Evolutionary conservation across 2,888 invertebrate genomes (phyloP).

Genomic region (Andrena hattorfiana): DNA sequence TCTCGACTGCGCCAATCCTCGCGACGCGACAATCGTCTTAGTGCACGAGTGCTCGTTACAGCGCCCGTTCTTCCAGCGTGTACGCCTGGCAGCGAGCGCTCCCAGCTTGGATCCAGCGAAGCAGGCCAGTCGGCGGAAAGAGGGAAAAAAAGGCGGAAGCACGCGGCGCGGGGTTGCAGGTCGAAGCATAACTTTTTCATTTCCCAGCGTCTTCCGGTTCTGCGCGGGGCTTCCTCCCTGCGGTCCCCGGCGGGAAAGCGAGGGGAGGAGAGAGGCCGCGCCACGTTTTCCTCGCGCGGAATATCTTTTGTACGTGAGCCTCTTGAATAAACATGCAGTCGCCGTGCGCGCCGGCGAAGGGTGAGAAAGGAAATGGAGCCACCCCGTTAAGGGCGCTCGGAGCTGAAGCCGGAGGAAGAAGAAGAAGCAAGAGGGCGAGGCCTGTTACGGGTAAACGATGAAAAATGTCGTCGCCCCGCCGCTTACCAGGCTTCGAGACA

Average conservation of each 20-base stretch:
- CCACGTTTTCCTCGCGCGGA: constrained; percentile 80
- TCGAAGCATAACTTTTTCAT: constrained; percentile 83
- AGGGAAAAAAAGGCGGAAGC: constrained; percentile 52
- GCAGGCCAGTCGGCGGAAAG: constrained; percentile 14
- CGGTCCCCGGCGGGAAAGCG: constrained; percentile 32
- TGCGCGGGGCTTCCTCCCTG: constrained; percentile 59
- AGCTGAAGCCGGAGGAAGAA: constrained; percentile 4
- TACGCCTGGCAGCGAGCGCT: constrained; percentile 11
- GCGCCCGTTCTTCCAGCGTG: not conserved
- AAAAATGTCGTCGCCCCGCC: constrained; percentile 78
- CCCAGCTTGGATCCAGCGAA: constrained; percentile 19
- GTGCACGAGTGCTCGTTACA: not conserved
- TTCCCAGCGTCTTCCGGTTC: constrained; percentile 81
- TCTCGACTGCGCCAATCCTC: not conserved
- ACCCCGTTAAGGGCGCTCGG: constrained; percentile 18
- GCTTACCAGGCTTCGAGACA: constrained; percentile 52
- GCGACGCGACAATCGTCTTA: constrained; percentile 5
- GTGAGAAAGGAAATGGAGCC: constrained; percentile 48
- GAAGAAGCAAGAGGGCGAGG: constrained; percentile 34
- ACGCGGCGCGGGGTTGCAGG: constrained; percentile 56
- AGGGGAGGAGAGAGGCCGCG: constrained; percentile 40
- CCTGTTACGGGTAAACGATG: constrained; percentile 81
- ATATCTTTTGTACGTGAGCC: constrained; percentile 83
- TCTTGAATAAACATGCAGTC: constrained; percentile 84
- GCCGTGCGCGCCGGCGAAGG: constrained; percentile 69